Evolutionary conservation across 2,797 vertebrate genomes (phyloP), one percentile per base, ranked within the genome.

Genomic region (Sardinella longiceps): DNA sequence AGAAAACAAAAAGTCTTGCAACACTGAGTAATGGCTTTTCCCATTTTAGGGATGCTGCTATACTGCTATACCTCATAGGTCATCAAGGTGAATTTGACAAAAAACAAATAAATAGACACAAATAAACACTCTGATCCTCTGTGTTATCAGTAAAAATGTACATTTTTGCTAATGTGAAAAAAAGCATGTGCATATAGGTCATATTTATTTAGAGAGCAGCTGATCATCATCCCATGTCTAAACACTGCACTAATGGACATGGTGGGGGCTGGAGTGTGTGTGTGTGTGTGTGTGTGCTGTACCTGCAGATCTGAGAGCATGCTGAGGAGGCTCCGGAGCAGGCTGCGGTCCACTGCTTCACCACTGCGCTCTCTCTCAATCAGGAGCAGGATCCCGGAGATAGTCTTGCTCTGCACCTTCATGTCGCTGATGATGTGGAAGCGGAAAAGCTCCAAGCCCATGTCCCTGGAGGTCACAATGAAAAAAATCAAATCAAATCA

Each of bases 271-370:
- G 30, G 80, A 86, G 89, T 90, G 86, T 91, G 89, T n/a, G n/a
- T n/a, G n/a, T n/a, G n/a, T n/a, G n/a, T n/a, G n/a, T n/a, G n/a
- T n/a, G n/a, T n/a, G n/a, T n/a, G n/a, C n/a, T n/a, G n/a, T 89
- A 99, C 98, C 96, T 99, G 98, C 86, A 99, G 94, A 92, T 99
- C 98, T 90, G 98, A 99, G 10, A 99, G 97, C 98, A 99, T 99
- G 92, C 97, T 99, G 89, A 99, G 94, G 82, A 99, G 96, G 91
- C 98, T 99, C 91, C 98, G 95, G 88, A 99, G 95, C 85, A 99
- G 95, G 91, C 97, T 98, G 90, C 98, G 97, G 88, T 99, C 98
- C 9, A 99, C 98, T 50, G 98, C 97, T 90, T 99, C 98, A 11
- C 98, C 98, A 53, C 95, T 99, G 39, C 98, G 96, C 89, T 99